These are phyloP conservation scores for Gambusia holbrooki DNA, from an alignment of 2,113 vertebrate genomes.

Conservation along the genomic window DNA sequence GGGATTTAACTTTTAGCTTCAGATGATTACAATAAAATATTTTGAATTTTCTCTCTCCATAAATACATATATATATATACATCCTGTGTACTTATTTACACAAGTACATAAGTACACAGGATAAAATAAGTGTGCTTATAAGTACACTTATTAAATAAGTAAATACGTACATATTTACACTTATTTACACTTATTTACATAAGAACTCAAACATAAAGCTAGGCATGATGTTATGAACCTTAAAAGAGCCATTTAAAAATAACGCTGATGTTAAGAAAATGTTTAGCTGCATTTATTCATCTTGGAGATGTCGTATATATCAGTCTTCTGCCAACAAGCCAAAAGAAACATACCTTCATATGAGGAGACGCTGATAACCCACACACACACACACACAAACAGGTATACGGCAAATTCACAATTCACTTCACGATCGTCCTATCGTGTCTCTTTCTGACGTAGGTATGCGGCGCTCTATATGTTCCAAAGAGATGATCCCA, in stretches of 20 bases:
- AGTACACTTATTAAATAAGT: no score
- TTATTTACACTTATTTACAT: no score
- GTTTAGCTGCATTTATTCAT: background rate
- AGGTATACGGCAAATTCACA: background rate
- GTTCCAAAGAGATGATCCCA: slow-evolving; percentile 82
- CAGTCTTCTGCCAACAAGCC: background rate
- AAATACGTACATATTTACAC: no score
- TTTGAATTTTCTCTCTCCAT: background rate
- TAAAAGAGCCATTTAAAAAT: background rate
- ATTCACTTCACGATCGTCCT: background rate
- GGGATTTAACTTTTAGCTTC: background rate
- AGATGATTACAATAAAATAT: background rate
- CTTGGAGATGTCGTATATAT: background rate
- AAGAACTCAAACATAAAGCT: no score
- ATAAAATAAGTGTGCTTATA: no score
- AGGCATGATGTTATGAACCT: background rate
- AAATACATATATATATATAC: background rate
- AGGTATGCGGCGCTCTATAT: slow-evolving; percentile 17
- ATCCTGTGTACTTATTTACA: background rate
- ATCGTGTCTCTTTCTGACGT: no score
- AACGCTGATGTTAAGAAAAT: background rate
- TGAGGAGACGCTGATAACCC: background rate
- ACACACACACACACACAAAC: no score
- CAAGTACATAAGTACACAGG: no score
- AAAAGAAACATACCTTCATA: background rate